phyloP scores from a whole-genome alignment of 2,888 invertebrate species.

The Tiliacea aurago region DNA sequence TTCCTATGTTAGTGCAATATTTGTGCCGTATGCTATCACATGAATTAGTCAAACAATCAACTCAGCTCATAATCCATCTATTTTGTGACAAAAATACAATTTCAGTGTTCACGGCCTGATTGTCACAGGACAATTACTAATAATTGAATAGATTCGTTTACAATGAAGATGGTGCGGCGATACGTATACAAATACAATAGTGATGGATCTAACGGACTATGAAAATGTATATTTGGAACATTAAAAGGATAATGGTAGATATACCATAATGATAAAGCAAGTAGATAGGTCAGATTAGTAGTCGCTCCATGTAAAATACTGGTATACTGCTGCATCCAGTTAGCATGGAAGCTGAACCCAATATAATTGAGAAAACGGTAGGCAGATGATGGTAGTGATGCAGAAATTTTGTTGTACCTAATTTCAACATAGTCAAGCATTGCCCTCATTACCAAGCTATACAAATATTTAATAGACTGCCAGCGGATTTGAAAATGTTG shows the following conservation, averaged over 20 bases:
- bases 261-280: neutral
- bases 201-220: slow-evolving; percentile 44
- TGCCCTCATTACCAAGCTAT: no score
- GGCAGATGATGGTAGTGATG: neutral
- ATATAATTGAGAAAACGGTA: neutral
- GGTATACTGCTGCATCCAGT: neutral
- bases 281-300: neutral
- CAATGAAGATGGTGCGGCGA: slow-evolving; percentile 56
- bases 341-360: neutral
- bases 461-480: no score
- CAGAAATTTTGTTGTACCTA: no score
- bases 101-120: slow-evolving; percentile 60
- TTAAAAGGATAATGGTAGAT: slow-evolving; percentile 18
- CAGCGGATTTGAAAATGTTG: no score
- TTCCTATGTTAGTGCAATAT: neutral
- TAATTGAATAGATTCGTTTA: slow-evolving; percentile 65
- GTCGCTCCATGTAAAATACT: neutral
- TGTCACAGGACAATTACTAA: slow-evolving; percentile 47
- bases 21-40: slow-evolving; percentile 15
- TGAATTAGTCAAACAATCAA: slow-evolving; percentile 20
- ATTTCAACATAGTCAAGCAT: no score
- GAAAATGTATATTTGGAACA: slow-evolving; percentile 40
- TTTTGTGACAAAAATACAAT: slow-evolving; percentile 39
- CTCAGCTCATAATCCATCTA: slow-evolving; percentile 21
- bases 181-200: slow-evolving; percentile 38